Conservation (phyloP, 2,797 vertebrate species). For the Perodicticus potto region DNA sequence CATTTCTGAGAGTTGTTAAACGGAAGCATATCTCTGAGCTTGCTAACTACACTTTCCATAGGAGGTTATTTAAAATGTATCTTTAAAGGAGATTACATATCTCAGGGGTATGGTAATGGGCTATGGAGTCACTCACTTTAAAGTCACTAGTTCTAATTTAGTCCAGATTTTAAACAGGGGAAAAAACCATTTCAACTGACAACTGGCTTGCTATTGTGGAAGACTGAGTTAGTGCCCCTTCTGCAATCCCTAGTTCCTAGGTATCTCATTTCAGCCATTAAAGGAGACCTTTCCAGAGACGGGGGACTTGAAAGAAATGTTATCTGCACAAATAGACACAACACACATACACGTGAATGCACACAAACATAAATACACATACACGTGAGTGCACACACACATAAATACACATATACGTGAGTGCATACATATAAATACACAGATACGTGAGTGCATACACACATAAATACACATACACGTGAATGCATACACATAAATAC, state of each 20-base stretch:
- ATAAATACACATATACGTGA: not conserved
- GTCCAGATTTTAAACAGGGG: not conserved
- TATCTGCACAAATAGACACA: not conserved
- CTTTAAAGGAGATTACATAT: conserved; percentile 42
- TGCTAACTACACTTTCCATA: conserved; percentile 40
- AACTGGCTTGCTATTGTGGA: not conserved
- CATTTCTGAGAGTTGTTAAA: conserved; percentile 71
- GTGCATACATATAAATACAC: too few relatives aligned
- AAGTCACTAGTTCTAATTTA: conserved; percentile 62
- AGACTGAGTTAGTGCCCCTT: not conserved
- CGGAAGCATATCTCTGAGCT: conserved; percentile 41
- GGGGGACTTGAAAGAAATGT: fast-evolving
- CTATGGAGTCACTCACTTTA: conserved; percentile 20
- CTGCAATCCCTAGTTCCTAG: not conserved
- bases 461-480: too few relatives aligned
- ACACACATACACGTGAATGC: not conserved
- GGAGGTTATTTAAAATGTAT: conserved; percentile 68
- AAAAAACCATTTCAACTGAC: not conserved
- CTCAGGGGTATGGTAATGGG: conserved; percentile 17
- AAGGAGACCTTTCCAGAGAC: not conserved
- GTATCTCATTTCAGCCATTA: not conserved
- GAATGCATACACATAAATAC: too few relatives aligned
- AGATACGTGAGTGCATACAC: too few relatives aligned
- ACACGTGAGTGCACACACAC: not conserved
- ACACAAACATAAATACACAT: not conserved